A percentile compares a stretch with the other conserved stretches of the same genome.
Evolutionary conservation across 2,113 vertebrate species (phyloP).

Genomic region (Micronisus gabar): DNA sequence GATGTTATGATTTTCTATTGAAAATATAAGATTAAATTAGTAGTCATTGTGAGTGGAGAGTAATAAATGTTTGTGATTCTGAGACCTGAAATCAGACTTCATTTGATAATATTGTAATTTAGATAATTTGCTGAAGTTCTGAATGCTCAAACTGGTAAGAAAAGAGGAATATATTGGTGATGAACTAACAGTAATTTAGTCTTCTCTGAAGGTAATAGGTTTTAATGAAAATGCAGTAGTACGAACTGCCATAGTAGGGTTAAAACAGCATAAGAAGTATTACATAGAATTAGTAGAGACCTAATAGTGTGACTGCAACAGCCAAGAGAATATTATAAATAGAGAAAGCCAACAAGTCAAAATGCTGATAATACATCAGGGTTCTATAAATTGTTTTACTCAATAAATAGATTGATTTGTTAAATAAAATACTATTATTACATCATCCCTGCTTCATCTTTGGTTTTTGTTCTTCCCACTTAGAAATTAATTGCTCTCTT

Average conservation of each 20-base stretch:
- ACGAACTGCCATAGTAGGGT: not conserved
- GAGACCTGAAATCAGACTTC: not conserved
- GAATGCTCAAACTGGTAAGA: not conserved
- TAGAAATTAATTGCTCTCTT: not conserved
- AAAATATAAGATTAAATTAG: not conserved
- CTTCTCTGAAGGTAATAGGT: not conserved
- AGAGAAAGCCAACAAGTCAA: not conserved
- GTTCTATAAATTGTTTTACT: conserved; percentile 16
- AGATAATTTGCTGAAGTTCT: not conserved
- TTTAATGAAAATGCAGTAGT: not conserved
- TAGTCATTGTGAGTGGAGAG: not conserved
- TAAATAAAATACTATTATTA: conserved; percentile 52
- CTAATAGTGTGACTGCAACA: not conserved
- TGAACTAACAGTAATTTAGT: not conserved
- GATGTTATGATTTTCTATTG: not conserved
- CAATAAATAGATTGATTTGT: conserved; percentile 6
- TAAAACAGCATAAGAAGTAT: not conserved
- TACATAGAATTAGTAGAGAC: not conserved
- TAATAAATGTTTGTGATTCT: not conserved
- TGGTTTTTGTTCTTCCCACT: not conserved
- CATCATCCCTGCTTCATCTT: not conserved
- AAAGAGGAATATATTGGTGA: not conserved
- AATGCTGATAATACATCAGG: not conserved
- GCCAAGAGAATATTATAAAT: not conserved
- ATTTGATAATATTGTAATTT: not conserved